Conservation (phyloP, 2,113 vertebrate species). For the Sakesphorus luctuosus region DNA sequence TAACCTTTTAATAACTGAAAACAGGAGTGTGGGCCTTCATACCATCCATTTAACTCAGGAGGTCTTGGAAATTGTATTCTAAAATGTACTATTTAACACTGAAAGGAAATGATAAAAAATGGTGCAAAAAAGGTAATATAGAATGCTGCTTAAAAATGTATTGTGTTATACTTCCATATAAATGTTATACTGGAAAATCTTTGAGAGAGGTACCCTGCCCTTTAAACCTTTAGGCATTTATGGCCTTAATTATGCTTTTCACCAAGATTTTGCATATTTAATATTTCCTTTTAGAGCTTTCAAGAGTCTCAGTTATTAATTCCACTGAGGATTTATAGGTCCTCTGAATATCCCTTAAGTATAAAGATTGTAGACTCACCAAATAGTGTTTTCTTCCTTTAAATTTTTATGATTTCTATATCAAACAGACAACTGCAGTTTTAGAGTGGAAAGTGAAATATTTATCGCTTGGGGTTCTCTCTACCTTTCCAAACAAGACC, state of each 20-base stretch:
- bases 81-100: not conserved
- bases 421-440: conserved; percentile 32
- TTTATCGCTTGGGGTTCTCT: not conserved
- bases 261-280: conserved; percentile 80
- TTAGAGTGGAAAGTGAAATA: conserved; percentile 29
- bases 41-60: not conserved
- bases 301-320: conserved; percentile 79
- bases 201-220: conserved; percentile 49
- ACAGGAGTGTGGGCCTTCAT: not conserved
- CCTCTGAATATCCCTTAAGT: conserved; percentile 70
- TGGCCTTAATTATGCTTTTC: conserved; percentile 77
- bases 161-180: conserved; percentile 17
- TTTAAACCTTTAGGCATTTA: conserved; percentile 72
- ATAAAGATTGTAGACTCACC: conserved; percentile 75
- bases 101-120: not conserved
- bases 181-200: conserved; percentile 49
- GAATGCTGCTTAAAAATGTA: conserved; percentile 22
- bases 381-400: conserved; percentile 71
- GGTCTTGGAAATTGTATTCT: not conserved
- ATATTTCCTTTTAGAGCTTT: conserved; percentile 78
- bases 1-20: not conserved
- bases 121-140: not conserved
- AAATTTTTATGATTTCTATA: conserved; percentile 58
- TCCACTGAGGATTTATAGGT: conserved; percentile 70
- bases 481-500: not conserved